Evolutionary conservation across 1,140 invertebrate species (phyloP).

Genomic region (Ceratosolen solmsi): DNA sequence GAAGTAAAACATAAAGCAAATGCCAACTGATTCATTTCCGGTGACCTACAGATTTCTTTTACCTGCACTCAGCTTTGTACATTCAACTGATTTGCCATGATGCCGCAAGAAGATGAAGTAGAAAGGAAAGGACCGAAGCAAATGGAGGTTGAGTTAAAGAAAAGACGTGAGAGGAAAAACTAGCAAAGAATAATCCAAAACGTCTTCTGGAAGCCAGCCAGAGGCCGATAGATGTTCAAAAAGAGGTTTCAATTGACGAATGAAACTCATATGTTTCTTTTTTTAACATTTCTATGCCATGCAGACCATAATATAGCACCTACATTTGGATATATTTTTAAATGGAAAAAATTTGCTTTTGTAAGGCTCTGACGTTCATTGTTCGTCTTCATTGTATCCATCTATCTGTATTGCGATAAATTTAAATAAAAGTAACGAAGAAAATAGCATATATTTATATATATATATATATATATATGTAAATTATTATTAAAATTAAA

Average conservation of each 20-base stretch:
- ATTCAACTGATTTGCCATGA: conserved; percentile 22
- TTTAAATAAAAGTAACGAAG: too few relatives aligned
- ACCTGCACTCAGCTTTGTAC: not conserved
- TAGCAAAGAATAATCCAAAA: not conserved
- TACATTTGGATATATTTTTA: not conserved
- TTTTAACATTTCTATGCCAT: not conserved
- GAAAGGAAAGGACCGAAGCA: not conserved
- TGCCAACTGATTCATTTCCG: conserved; percentile 23
- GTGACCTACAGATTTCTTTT: conserved; percentile 13
- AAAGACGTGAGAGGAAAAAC: too few relatives aligned
- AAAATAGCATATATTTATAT: too few relatives aligned
- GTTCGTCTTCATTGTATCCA: too few relatives aligned
- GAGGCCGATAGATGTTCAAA: not conserved
- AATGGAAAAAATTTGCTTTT: not conserved
- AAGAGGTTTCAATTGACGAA: conserved; percentile 33
- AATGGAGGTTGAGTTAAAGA: not conserved
- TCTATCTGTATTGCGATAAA: too few relatives aligned
- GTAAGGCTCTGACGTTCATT: too few relatives aligned
- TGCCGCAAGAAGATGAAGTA: not conserved
- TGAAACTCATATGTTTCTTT: conserved; percentile 28
- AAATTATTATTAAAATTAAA: too few relatives aligned
- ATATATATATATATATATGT: too few relatives aligned
- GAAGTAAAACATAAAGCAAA: conserved; percentile 9
- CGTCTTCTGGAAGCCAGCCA: conserved; percentile 35
- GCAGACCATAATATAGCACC: not conserved